Conservation (phyloP, 1,140 invertebrate species). For the Sycophila sp. region DNA sequence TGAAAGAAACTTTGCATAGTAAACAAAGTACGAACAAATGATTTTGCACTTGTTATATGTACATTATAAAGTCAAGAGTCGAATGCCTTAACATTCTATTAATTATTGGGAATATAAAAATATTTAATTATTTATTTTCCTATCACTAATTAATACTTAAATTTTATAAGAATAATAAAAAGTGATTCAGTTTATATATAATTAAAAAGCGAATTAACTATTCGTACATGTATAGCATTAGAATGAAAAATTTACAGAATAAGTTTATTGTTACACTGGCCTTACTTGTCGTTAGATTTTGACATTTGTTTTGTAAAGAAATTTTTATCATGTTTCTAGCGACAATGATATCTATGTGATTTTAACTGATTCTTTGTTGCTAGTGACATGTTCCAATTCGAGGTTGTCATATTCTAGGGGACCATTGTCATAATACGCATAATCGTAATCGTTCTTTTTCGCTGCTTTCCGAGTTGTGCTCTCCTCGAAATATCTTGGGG, state of each 20-base stretch:
- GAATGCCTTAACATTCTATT: not conserved
- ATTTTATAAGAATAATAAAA: constrained; percentile 8
- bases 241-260: not conserved
- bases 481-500: constrained; percentile 49
- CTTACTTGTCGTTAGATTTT: too few species aligned
- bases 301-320: too few species aligned
- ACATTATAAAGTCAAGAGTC: constrained; percentile 6
- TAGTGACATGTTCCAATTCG: constrained; percentile 59
- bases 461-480: constrained; percentile 51
- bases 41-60: constrained; percentile 17
- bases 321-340: too few species aligned
- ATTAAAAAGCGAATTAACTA: not conserved
- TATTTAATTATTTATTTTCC: constrained; percentile 2
- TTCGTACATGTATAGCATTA: not conserved
- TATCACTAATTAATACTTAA: constrained; percentile 30
- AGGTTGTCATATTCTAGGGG: constrained; percentile 61
- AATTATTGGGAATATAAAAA: not conserved
- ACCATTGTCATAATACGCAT: constrained; percentile 64
- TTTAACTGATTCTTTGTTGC: constrained; percentile 62
- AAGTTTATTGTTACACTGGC: constrained; percentile 27
- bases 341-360: constrained; percentile 40
- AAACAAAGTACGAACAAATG: not conserved
- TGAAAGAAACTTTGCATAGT: not conserved
- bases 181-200: not conserved
- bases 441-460: constrained; percentile 63